A percentile compares a stretch with the other conserved stretches of the same genome.
phyloP scores from a whole-genome alignment of 2,113 vertebrate species.

The Alouatta palliata region DNA sequence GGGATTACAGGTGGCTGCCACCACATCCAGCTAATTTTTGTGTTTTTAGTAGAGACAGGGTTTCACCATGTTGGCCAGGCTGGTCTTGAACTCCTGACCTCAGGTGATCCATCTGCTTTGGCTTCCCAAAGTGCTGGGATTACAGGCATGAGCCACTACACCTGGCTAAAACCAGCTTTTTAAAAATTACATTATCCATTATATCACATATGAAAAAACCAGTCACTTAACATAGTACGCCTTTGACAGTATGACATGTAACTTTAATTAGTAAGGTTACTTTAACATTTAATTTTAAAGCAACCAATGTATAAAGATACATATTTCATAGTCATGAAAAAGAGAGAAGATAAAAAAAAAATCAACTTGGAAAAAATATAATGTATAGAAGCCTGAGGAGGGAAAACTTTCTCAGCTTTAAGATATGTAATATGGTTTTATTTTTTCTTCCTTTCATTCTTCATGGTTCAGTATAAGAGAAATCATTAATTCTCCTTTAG shows the following conservation, averaged over 20 bases:
- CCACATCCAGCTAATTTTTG: too few relatives aligned
- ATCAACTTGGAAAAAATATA: not conserved
- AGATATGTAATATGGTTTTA: not conserved
- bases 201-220: not conserved
- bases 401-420: not conserved
- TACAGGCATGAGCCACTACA: too few relatives aligned
- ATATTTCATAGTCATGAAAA: not conserved
- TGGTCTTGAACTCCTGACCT: too few relatives aligned
- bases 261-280: not conserved
- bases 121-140: too few relatives aligned
- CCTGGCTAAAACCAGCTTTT: not conserved
- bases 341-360: not conserved
- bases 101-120: too few relatives aligned
- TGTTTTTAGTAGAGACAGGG: too few relatives aligned
- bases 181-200: not conserved
- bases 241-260: not conserved
- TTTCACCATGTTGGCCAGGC: too few relatives aligned
- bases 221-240: not conserved
- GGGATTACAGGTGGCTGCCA: too few relatives aligned
- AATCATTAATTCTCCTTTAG: not conserved
- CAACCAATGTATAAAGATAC: not conserved
- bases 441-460: not conserved
- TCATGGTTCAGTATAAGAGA: not conserved
- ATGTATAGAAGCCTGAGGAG: not conserved
- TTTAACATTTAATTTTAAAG: not conserved